Evolutionary conservation across 2,797 vertebrate species (phyloP).

Genomic region (Antrozous pallidus): DNA sequence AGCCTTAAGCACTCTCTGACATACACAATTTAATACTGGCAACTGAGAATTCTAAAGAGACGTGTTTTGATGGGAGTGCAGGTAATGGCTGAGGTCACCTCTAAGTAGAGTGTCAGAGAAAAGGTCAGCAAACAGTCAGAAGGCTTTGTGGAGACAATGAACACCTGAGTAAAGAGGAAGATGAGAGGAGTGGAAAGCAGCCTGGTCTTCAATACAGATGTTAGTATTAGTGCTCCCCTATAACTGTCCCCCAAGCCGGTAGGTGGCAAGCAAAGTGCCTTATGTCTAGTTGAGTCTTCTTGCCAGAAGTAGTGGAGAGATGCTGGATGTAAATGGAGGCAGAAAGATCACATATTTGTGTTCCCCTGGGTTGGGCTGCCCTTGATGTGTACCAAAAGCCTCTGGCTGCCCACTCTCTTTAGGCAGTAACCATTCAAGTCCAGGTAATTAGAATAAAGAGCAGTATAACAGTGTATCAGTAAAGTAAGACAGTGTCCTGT

Average conservation of each 20-base stretch:
- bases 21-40: conserved; percentile 33
- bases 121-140: background rate
- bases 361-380: background rate
- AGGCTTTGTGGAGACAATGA: background rate
- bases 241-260: background rate
- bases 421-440: conserved; percentile 11
- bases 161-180: background rate
- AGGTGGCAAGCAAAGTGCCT: background rate
- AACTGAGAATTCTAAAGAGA: conserved; percentile 24
- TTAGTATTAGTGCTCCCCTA: background rate
- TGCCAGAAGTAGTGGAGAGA: conserved; percentile 14
- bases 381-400: background rate
- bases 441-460: conserved; percentile 44
- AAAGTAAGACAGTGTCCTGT: conserved; percentile 60
- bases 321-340: background rate
- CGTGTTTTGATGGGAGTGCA: conserved; percentile 13
- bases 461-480: conserved; percentile 45
- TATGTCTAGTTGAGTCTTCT: background rate
- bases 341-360: background rate
- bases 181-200: background rate
- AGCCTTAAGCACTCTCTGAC: background rate
- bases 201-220: background rate
- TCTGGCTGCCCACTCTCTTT: background rate
- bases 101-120: background rate
- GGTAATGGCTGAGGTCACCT: background rate